Evolutionary conservation across 64 coral and sea anemone species (phyloP).

Genomic region (Catalaphyllia jardinei): DNA sequence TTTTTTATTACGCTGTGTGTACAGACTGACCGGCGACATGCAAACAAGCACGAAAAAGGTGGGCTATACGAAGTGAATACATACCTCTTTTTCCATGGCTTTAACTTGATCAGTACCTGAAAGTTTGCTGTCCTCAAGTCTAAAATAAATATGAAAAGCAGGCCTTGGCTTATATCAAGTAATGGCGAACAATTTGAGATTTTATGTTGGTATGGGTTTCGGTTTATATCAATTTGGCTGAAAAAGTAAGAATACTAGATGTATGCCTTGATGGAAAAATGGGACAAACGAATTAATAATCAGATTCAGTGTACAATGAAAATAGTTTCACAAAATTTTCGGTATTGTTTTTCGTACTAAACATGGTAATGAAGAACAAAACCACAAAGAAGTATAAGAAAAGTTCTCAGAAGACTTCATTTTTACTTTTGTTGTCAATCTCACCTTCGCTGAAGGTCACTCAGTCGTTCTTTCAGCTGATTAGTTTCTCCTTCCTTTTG

Average conservation of each 20-base stretch:
- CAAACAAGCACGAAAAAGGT: not conserved
- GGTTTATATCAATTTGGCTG: too few relatives aligned
- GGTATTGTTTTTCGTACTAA: too few relatives aligned
- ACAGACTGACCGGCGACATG: not conserved
- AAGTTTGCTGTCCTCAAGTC: constrained; percentile 58
- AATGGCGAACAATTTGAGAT: not conserved
- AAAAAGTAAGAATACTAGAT: too few relatives aligned
- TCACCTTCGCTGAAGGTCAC: constrained; percentile 80
- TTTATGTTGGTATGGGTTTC: too few relatives aligned
- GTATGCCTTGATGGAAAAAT: not conserved
- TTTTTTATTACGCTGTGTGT: not conserved
- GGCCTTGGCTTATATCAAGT: not conserved
- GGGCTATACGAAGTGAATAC: not conserved
- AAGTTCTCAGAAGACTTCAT: too few relatives aligned
- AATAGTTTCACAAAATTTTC: too few relatives aligned
- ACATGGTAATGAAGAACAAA: too few relatives aligned
- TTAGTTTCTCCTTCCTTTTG: constrained; percentile 69
- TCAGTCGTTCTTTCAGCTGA: constrained; percentile 72
- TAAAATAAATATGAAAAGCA: constrained; percentile 1
- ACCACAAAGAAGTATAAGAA: too few relatives aligned
- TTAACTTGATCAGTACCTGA: constrained; percentile 62
- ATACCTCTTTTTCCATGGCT: constrained; percentile 71
- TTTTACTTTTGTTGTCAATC: not conserved
- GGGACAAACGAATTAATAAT: too few relatives aligned
- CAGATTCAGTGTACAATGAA: too few relatives aligned